Evolutionary conservation across 2,113 vertebrate genomes (phyloP), one percentile per base, ranked within the genome.

Genomic region (Polypterus bichir): DNA sequence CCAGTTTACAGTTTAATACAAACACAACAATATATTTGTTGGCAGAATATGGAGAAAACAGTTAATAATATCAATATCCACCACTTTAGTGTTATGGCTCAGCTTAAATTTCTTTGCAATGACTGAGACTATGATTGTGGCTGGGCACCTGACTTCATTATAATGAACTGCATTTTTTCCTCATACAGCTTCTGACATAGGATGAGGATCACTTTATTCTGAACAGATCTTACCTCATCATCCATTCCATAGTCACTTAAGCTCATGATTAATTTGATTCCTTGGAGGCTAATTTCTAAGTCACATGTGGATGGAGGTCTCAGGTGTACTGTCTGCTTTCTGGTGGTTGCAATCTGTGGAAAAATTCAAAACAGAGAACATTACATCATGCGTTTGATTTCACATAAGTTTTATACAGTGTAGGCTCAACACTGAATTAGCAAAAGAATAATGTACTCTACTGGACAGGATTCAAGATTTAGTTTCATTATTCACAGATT

Each of bases 291-390:
- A 65, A 97, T 89, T 74, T 97, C 92, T 53, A 97, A 76, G 77
- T 97, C 93, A 62, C 94, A 97, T 64, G 92, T 85, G 66, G 92
- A 89, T 0, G 94, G 93, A 1, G 94, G 94, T 44, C 91, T 85
- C 71, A 97, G 79, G n/a, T 96, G 93, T 3, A 97, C 94, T 0
- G 94, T 97, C 69, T 91, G 79, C 67, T 96, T 97, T 73, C 94
- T 80, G 2, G 93, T 88, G 59, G 89, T 82, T 3, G 93, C 93
- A 54, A 97, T 97, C 93, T 97, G 77, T 27, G 27, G 27, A 27
- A 27, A 27, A 27, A 27, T 27, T 27, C 27, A 27, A 27, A 27
- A 27, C 27, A 27, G 27, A 27, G 27, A 27, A 27, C 27, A 27
- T 27, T 27, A 27, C 2, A 55, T 55, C 54, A 10, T 4, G 10